Conservation (phyloP, 2,113 vertebrate species). For the Himantopus leucocephalus region DNA sequence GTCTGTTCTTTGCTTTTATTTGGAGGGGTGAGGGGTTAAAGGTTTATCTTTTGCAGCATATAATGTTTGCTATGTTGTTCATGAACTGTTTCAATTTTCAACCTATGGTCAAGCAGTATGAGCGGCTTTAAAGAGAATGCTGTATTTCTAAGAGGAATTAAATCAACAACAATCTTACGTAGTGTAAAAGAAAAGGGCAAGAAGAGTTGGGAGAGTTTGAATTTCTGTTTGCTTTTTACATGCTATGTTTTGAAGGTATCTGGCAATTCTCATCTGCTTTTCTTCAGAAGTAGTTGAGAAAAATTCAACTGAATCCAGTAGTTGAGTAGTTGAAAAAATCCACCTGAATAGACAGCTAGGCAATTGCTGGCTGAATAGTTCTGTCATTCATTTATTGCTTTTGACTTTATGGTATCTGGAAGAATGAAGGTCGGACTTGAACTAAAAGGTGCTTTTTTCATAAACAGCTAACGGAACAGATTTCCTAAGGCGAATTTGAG, state of each 20-base stretch:
- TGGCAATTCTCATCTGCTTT: neutral
- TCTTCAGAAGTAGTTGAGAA: neutral
- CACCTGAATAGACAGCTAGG: neutral
- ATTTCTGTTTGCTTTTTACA: neutral
- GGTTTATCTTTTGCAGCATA: neutral
- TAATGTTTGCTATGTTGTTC: neutral
- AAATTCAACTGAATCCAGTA: too few relatives aligned
- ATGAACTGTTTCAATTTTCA: neutral
- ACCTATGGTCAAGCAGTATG: neutral
- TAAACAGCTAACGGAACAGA: neutral
- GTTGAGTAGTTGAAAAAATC: too few relatives aligned
- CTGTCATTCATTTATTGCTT: neutral
- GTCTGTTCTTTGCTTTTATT: neutral
- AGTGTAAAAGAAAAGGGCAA: neutral
- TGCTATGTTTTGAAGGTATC: neutral
- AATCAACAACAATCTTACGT: neutral
- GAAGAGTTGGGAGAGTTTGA: neutral
- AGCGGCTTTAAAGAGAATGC: neutral
- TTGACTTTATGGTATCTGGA: neutral
- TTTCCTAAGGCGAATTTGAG: neutral
- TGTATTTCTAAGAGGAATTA: neutral
- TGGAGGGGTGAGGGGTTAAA: neutral
- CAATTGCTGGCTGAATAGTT: neutral
- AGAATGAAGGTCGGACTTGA: neutral
- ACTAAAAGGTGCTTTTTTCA: neutral